These are phyloP conservation scores for Bugula neritina DNA, from an alignment of 2,888 invertebrate species.

Conservation along the genomic window DNA sequence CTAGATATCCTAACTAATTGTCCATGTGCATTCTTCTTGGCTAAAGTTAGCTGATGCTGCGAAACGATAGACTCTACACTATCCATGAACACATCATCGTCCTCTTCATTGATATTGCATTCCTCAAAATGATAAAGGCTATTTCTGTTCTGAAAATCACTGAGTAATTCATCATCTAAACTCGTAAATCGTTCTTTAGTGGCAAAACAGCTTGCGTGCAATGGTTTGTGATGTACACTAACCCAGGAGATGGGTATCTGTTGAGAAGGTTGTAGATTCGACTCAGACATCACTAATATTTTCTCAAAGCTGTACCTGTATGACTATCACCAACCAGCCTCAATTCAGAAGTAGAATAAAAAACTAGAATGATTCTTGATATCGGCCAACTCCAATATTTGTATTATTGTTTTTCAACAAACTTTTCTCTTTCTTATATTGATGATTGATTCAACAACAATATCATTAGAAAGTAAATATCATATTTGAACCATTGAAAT, in stretches of 20 bases:
- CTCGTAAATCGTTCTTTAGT: not conserved
- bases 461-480: no score
- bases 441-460: no score
- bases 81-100: slow-evolving; percentile 25
- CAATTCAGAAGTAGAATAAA: no score
- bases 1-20: not conserved
- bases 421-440: no score
- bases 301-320: no score
- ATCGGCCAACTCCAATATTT: no score
- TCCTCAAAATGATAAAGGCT: slow-evolving; percentile 20
- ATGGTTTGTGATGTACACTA: not conserved
- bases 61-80: slow-evolving; percentile 9
- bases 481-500: no score
- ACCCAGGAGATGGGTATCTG: slow-evolving; percentile 10
- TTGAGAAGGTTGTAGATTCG: no score
- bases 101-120: not conserved
- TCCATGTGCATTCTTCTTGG: not conserved
- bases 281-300: no score
- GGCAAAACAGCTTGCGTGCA: not conserved
- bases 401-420: no score
- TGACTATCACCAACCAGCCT: no score
- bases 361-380: no score
- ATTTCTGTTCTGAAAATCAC: slow-evolving; percentile 5
- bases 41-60: not conserved
- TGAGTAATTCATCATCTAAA: not conserved